A percentile compares a stretch with the other conserved stretches of the same genome.
Conservation (phyloP, 2,888 invertebrate genomes). For the Synergus gifuensis region DNA sequence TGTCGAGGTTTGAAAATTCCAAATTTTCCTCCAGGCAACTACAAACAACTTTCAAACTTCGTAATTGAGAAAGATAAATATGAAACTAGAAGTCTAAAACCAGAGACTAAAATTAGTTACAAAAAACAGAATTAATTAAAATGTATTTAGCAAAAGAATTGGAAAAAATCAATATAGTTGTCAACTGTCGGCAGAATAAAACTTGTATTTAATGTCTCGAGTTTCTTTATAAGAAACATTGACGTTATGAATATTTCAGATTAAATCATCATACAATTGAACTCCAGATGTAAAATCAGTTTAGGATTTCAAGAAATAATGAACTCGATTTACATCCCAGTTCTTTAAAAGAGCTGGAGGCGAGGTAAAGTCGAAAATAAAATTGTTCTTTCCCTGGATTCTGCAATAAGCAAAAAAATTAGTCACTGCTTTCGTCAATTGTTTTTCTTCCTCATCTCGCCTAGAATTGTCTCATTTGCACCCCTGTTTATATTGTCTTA, state of each 20-base stretch:
- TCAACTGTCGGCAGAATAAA: neutral
- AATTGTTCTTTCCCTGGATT: neutral
- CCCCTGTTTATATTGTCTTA: slow-evolving; percentile 9
- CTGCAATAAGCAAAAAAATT: slow-evolving; percentile 20
- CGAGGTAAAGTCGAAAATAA: neutral
- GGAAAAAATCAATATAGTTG: neutral
- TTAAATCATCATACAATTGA: slow-evolving; percentile 1
- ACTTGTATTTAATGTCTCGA: neutral
- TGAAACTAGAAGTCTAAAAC: too few relatives aligned
- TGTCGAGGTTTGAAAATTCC: too few relatives aligned
- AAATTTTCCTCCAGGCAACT: too few relatives aligned
- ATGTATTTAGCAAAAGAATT: too few relatives aligned
- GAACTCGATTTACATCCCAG: neutral
- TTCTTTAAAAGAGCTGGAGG: neutral
- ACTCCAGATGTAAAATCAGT: neutral
- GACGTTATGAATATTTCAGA: neutral
- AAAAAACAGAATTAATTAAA: too few relatives aligned
- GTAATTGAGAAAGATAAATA: too few relatives aligned
- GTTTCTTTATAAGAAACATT: neutral
- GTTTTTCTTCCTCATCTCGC: neutral
- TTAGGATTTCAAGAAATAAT: neutral
- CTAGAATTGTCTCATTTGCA: slow-evolving; percentile 28
- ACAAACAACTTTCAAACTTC: too few relatives aligned
- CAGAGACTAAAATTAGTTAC: too few relatives aligned
- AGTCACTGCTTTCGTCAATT: neutral